phyloP scores from a whole-genome alignment of 2,797 vertebrate species.

The Setipinna tenuifilis region DNA sequence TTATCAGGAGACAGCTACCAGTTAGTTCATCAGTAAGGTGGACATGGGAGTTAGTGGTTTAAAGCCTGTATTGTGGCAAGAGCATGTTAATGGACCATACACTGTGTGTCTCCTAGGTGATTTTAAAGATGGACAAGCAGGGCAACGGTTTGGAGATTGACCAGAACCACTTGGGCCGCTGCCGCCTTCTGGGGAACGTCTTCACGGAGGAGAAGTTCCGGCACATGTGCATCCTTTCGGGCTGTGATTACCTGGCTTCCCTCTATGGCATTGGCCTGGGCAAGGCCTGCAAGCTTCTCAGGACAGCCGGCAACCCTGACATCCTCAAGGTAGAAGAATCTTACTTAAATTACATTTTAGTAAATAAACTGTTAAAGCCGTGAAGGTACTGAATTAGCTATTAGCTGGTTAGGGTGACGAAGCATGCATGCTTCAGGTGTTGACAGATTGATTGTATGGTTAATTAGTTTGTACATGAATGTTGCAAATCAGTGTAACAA shows the following conservation, averaged over 20 bases:
- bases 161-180: conserved; percentile 87
- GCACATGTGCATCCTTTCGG: conserved; percentile 97
- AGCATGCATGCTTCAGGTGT: too few species aligned
- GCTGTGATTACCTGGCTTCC: conserved; percentile 94
- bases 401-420: too few species aligned
- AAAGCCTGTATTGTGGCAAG: too few species aligned
- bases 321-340: conserved; percentile 84
- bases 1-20: too few species aligned
- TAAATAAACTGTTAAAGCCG: too few species aligned
- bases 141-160: conserved; percentile 94
- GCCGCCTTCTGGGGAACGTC: conserved; percentile 86
- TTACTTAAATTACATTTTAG: too few species aligned
- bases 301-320: conserved; percentile 90
- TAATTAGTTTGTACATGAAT: not conserved
- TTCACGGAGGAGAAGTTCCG: conserved; percentile 98
- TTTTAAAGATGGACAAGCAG: conserved; percentile 96
- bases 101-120: conserved; percentile 76
- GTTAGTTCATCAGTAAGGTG: not conserved
- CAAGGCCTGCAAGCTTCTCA: conserved; percentile 93
- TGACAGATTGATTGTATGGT: too few species aligned
- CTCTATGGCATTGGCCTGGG: conserved; percentile 92
- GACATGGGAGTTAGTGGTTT: too few species aligned
- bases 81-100: too few species aligned
- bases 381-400: too few species aligned
- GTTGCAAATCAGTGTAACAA: not conserved